Conservation (phyloP, 2,888 invertebrate genomes). For the Parnassius mnemosyne region DNA sequence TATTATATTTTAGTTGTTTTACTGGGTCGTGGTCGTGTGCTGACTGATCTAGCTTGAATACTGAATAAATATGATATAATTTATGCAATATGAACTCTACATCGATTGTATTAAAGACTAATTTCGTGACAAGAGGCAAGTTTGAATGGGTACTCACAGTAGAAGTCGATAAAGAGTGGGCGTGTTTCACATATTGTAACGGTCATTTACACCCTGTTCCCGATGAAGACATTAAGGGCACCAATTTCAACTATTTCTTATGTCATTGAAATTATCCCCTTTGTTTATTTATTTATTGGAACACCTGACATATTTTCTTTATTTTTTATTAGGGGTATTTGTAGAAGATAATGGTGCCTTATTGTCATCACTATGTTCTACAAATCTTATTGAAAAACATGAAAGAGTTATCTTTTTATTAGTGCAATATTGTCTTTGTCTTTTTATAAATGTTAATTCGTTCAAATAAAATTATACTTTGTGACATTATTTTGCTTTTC, state of each 20-base stretch:
- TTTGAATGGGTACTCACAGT: constrained; percentile 11
- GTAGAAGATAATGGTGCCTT: too few species aligned
- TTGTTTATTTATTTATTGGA: background rate
- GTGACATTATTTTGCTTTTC: too few species aligned
- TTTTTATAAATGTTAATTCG: too few species aligned
- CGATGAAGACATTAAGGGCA: constrained; percentile 10
- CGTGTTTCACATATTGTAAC: constrained; percentile 14
- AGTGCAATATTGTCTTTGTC: too few species aligned
- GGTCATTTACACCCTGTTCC: constrained; percentile 23
- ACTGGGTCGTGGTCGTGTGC: constrained; percentile 23
- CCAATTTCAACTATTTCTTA: background rate
- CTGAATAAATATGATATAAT: constrained; percentile 7
- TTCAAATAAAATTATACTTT: too few species aligned
- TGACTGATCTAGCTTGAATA: constrained; percentile 13
- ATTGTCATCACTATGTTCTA: too few species aligned
- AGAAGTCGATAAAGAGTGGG: constrained; percentile 24
- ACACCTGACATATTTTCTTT: background rate
- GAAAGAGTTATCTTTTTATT: too few species aligned
- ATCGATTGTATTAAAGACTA: background rate
- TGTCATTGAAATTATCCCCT: background rate
- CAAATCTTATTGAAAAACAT: too few species aligned
- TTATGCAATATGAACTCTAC: constrained; percentile 10
- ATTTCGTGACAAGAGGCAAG: background rate
- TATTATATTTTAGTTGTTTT: constrained; percentile 24
- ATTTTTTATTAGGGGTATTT: too few species aligned